Percentiles rank a stretch among this genome's conserved stretches.
These are phyloP conservation scores for Grantiella picta DNA, from an alignment of 2,113 vertebrate species.

Conservation along the genomic window DNA sequence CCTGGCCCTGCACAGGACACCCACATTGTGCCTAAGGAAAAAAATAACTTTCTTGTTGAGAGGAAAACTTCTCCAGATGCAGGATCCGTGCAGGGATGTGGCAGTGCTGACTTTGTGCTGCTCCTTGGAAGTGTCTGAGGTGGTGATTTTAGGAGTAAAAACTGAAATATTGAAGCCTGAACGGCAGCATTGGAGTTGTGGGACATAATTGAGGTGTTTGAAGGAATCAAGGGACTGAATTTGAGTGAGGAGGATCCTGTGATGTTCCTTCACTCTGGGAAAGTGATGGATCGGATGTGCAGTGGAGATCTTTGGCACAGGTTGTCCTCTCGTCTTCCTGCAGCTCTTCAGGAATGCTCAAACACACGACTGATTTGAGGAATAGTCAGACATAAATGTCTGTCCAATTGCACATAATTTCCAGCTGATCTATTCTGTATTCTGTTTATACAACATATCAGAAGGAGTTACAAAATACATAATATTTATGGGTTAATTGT, in stretches of 20 bases:
- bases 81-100: rapidly evolving
- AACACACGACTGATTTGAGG: rapidly evolving
- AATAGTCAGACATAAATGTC: background rate
- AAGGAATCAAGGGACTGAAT: background rate
- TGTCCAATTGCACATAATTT: background rate
- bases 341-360: background rate
- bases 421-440: background rate
- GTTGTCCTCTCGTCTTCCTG: background rate
- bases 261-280: background rate
- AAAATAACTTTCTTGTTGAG: background rate
- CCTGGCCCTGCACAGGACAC: background rate
- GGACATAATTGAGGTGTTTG: rapidly evolving
- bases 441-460: conserved; percentile 22
- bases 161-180: background rate
- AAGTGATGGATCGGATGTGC: background rate
- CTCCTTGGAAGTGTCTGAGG: background rate
- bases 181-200: background rate
- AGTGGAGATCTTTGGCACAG: background rate
- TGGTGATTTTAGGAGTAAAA: background rate
- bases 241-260: background rate
- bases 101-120: background rate
- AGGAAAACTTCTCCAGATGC: background rate
- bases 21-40: background rate
- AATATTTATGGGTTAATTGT: conserved; percentile 54
- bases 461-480: conserved; percentile 7